Evolutionary conservation across 2,113 vertebrate genomes (phyloP), one percentile per base, ranked within the genome.

Genomic region (Zosterops lateralis): DNA sequence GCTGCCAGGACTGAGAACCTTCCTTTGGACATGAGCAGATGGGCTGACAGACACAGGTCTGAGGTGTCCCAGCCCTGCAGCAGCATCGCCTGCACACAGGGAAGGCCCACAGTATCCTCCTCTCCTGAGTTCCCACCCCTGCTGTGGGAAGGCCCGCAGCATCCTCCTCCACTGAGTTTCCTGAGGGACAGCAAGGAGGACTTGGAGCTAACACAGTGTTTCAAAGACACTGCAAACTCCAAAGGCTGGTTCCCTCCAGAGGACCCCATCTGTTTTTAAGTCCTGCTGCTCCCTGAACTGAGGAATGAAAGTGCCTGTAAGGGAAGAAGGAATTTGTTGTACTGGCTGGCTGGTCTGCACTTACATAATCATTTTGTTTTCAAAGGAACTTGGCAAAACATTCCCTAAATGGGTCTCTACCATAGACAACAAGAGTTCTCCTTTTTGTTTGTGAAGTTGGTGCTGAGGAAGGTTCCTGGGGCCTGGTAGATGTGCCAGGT

Each of bases 81-180:
- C 18, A 66, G 8, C 47, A 29, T 25, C 0, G 0, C 10, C 44
- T 28, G 36, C 34, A 24, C 0, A 1, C 13, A 1, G 1, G 25
- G 18, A 80, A 34, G 44, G n/a, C 12, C 5, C 47, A 11, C 4
- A 20, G 17, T 31, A 28, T 44, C 77, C 17, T 84, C 11, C 18
- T 7, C 34, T 38, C 28, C 7, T 15, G 68, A 10, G 2, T 21
- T 66, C 60, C 48, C 45, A 21, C 21, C 21, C 21, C 47, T 48
- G 12, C 47, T 22, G 12, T 48, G 1, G 25, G 17, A 77, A 34
- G 34, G 28, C 10, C 5, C 38, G 9, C 5, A 20, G 14, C n/a
- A 28, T 44, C 77, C 17, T 84, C 15, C 18, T 7, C n/a, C 38
- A 25, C 7, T 15, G 68, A 10, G 2, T 21, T 66, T 64, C 48